A percentile compares a stretch with the other conserved stretches of the same genome.
These are phyloP conservation scores for Erythrocebus patas DNA, from an alignment of 2,113 vertebrate species.

Conservation along the genomic window DNA sequence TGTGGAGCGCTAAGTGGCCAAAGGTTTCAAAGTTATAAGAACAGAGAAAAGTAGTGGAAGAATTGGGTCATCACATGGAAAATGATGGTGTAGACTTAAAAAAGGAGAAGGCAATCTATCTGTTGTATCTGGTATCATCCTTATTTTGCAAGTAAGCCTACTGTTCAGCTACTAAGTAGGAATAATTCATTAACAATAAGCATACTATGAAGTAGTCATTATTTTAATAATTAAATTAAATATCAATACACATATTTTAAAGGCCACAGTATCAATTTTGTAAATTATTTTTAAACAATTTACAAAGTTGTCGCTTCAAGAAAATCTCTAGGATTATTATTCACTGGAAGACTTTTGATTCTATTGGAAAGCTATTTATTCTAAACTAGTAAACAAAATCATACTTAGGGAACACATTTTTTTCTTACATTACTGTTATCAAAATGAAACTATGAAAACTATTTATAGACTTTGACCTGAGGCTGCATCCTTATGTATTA, in stretches of 20 bases:
- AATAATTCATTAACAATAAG: slow-evolving; percentile 31
- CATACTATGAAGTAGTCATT: neutral
- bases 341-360: slow-evolving; percentile 32
- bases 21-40: neutral
- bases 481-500: neutral
- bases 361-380: neutral
- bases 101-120: neutral
- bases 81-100: neutral
- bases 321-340: slow-evolving; percentile 17
- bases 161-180: neutral
- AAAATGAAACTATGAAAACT: slow-evolving; percentile 42
- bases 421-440: neutral
- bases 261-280: neutral
- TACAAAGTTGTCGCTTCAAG: neutral
- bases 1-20: neutral
- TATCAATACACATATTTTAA: neutral
- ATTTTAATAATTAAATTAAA: neutral
- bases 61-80: neutral
- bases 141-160: neutral
- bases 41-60: neutral
- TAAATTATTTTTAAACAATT: neutral
- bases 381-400: slow-evolving; percentile 24
- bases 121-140: neutral
- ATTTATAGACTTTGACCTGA: neutral
- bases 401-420: neutral